These are phyloP conservation scores for Atrichornis clamosus DNA, from an alignment of 2,113 vertebrate species.

Conservation along the genomic window DNA sequence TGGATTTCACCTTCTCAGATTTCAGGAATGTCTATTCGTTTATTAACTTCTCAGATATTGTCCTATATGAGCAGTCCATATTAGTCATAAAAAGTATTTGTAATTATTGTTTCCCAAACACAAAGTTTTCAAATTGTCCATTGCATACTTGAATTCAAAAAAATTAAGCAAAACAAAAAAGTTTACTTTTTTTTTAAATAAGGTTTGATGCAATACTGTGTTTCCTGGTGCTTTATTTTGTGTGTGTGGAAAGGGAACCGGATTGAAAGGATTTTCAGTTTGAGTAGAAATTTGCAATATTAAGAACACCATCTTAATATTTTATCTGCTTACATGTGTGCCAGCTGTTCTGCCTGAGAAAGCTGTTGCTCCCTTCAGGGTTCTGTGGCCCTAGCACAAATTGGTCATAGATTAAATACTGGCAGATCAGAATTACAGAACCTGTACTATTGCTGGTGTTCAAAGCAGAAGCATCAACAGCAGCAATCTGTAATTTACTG, in stretches of 20 bases:
- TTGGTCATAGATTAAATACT: not conserved
- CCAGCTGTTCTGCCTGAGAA: slow-evolving; percentile 4
- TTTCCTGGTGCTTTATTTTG: not conserved
- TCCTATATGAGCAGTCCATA: not conserved
- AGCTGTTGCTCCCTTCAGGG: not conserved
- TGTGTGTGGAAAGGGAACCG: not conserved
- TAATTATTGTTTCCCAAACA: not conserved
- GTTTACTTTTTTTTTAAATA: not conserved
- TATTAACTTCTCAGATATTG: not conserved
- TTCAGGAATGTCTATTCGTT: not conserved
- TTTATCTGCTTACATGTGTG: slow-evolving; percentile 11
- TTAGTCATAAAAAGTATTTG: not conserved
- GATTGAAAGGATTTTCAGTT: not conserved
- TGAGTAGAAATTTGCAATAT: not conserved
- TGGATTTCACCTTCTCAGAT: not conserved
- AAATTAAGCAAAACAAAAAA: not conserved
- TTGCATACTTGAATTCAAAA: not conserved
- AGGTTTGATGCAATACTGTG: not conserved
- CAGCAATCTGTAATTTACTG: not conserved
- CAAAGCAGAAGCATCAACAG: not conserved
- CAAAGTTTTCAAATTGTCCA: not conserved
- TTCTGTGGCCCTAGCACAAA: not conserved
- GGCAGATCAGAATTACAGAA: not conserved
- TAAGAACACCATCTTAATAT: not conserved
- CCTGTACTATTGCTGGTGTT: not conserved